A percentile compares a stretch with the other conserved stretches of the same genome.
Evolutionary conservation across 2,113 vertebrate species (phyloP).

Genomic region (Leptosomus discolor): DNA sequence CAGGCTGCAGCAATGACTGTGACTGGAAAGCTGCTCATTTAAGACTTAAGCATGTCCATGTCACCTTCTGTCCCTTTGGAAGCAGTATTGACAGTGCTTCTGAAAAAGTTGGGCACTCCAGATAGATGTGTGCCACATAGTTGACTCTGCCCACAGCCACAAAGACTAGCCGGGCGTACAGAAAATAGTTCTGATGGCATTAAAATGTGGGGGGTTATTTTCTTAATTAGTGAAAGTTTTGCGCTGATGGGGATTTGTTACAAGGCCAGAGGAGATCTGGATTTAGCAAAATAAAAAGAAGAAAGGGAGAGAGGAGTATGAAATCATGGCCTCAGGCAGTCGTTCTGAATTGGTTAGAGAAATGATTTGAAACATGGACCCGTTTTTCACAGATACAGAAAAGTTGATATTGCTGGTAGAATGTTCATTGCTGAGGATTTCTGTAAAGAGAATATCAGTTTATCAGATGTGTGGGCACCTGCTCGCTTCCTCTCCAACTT

Average conservation of each 20-base stretch:
- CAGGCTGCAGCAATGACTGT: not conserved
- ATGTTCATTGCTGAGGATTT: not conserved
- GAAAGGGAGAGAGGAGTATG: not conserved
- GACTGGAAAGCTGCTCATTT: not conserved
- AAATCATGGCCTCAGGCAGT: not conserved
- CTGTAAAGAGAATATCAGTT: not conserved
- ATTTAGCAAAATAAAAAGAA: not conserved
- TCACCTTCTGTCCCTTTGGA: not conserved
- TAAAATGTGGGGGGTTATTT: not conserved
- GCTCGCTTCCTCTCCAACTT: not conserved
- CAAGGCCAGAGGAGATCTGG: not conserved
- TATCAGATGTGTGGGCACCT: not conserved
- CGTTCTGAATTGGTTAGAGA: not conserved
- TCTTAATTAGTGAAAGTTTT: not conserved
- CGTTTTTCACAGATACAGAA: not conserved
- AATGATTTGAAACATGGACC: not conserved
- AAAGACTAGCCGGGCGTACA: not conserved
- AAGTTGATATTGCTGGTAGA: not conserved
- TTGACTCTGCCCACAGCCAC: not conserved
- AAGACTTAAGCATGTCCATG: not conserved
- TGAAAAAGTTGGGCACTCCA: not conserved
- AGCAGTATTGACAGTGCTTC: not conserved
- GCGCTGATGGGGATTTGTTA: not conserved
- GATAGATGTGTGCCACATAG: rapidly evolving
- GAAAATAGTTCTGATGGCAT: not conserved